phyloP scores from a whole-genome alignment of 1,140 invertebrate genomes.

The Penaeus chinensis region DNA sequence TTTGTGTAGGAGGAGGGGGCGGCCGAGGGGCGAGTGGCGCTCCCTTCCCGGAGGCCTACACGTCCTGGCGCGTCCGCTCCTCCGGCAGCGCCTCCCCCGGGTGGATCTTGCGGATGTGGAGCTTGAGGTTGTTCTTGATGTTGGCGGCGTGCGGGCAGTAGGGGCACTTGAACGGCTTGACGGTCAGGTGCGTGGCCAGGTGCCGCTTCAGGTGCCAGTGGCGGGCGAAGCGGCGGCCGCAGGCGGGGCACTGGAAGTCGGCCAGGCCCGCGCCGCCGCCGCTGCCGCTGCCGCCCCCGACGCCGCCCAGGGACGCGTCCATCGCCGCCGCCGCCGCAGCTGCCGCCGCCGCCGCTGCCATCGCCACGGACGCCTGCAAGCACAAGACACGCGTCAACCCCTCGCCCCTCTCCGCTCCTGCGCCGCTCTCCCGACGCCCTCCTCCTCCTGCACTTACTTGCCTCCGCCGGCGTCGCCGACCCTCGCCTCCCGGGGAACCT shows the following conservation, averaged over 20 bases:
- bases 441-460: background rate
- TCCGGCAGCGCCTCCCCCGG: constrained; percentile 29
- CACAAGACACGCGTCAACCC: constrained; percentile 50
- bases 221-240: constrained; percentile 62
- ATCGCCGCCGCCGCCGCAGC: background rate
- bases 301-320: background rate
- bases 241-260: constrained; percentile 58
- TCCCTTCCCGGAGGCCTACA: background rate
- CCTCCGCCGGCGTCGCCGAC: too few species aligned
- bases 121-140: constrained; percentile 62
- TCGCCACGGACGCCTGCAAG: constrained; percentile 34
- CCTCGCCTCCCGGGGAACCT: too few species aligned
- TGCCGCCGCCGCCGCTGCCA: constrained; percentile 11
- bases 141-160: constrained; percentile 68
- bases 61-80: background rate
- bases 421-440: constrained; percentile 5
- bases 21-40: too few species aligned
- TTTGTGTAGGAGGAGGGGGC: too few species aligned
- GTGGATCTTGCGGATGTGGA: constrained; percentile 63
- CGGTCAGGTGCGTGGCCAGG: constrained; percentile 65
- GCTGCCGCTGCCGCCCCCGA: background rate
- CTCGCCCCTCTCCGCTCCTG: constrained; percentile 28
- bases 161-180: constrained; percentile 67
- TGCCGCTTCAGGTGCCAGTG: constrained; percentile 67
- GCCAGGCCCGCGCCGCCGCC: constrained; percentile 6